Percentiles rank a stretch among this genome's conserved stretches.
These are phyloP conservation scores for Meloidogyne exigua DNA, from an alignment of 1,140 invertebrate species.

Conservation along the genomic window DNA sequence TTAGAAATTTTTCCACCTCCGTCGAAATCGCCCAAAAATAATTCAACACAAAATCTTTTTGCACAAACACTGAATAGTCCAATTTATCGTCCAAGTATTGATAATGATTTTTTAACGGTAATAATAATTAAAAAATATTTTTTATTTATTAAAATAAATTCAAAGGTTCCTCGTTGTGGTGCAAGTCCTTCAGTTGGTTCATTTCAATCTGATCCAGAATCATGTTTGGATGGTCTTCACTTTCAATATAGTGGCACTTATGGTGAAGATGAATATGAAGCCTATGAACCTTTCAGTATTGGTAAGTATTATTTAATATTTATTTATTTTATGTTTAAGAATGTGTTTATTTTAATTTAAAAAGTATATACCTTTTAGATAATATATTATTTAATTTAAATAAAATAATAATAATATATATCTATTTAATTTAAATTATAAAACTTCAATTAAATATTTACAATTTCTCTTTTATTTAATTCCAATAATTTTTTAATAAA, in stretches of 20 bases:
- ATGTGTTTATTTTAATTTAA: not conserved
- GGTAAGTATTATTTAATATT: slow-evolving; percentile 10
- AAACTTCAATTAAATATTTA: too few species aligned
- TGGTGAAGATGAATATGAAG: slow-evolving; percentile 24
- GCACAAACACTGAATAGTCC: slow-evolving; percentile 20
- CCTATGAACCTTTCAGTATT: slow-evolving; percentile 20
- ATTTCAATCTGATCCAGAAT: slow-evolving; percentile 28
- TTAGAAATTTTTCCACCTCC: slow-evolving; percentile 22
- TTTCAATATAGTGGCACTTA: slow-evolving; percentile 7
- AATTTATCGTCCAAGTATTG: slow-evolving; percentile 7
- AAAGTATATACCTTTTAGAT: not conserved
- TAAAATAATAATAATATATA: too few species aligned
- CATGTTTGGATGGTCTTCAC: slow-evolving; percentile 22
- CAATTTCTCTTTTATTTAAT: too few species aligned
- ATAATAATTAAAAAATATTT: not conserved
- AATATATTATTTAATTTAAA: too few species aligned
- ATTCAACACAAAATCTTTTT: slow-evolving; percentile 13
- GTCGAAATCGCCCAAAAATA: not conserved
- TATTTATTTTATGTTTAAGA: not conserved
- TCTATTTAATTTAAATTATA: too few species aligned
- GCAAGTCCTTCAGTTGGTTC: slow-evolving; percentile 27
- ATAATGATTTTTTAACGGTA: slow-evolving; percentile 23
- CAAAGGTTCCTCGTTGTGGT: slow-evolving; percentile 16
- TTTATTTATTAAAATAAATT: too few species aligned
- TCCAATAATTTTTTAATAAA: too few species aligned